phyloP scores from a whole-genome alignment of 2,113 vertebrate genomes.

The Chiloscyllium plagiosum region DNA sequence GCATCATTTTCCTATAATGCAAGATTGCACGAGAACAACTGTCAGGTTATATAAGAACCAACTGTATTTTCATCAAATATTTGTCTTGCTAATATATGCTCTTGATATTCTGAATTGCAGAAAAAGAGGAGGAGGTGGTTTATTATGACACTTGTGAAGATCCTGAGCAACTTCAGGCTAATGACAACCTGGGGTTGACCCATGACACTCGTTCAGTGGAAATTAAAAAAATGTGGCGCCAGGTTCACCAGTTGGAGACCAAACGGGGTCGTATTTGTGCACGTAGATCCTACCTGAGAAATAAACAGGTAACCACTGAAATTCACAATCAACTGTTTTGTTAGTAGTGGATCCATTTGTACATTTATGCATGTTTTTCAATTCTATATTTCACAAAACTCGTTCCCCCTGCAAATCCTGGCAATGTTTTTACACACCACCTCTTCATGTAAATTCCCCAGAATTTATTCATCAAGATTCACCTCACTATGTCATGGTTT shows the following conservation, averaged over 20 bases:
- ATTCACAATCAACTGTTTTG: neutral
- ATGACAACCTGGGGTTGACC: slow-evolving; percentile 47
- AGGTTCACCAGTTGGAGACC: slow-evolving; percentile 69
- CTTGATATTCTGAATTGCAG: slow-evolving; percentile 54
- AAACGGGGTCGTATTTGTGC: slow-evolving; percentile 76
- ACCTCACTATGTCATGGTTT: neutral
- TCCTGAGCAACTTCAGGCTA: slow-evolving; percentile 70
- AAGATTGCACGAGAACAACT: no score
- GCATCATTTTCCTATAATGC: no score
- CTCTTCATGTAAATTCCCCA: neutral
- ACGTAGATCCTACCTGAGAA: slow-evolving; percentile 77
- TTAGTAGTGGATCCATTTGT: neutral
- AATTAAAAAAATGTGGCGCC: slow-evolving; percentile 57
- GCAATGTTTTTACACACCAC: neutral
- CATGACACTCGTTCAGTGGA: slow-evolving; percentile 44
- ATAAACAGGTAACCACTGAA: slow-evolving; percentile 69
- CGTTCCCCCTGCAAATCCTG: neutral
- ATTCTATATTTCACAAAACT: neutral
- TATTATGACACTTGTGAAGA: slow-evolving; percentile 91
- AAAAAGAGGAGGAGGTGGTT: slow-evolving; percentile 88
- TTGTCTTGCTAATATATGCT: neutral
- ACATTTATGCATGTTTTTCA: neutral
- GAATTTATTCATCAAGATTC: neutral
- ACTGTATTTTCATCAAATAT: neutral
- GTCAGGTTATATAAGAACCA: no score